A percentile compares a stretch with the other conserved stretches of the same genome.
These are phyloP conservation scores for Scyliorhinus canicula DNA, from an alignment of 2,797 vertebrate genomes.

Conservation along the genomic window DNA sequence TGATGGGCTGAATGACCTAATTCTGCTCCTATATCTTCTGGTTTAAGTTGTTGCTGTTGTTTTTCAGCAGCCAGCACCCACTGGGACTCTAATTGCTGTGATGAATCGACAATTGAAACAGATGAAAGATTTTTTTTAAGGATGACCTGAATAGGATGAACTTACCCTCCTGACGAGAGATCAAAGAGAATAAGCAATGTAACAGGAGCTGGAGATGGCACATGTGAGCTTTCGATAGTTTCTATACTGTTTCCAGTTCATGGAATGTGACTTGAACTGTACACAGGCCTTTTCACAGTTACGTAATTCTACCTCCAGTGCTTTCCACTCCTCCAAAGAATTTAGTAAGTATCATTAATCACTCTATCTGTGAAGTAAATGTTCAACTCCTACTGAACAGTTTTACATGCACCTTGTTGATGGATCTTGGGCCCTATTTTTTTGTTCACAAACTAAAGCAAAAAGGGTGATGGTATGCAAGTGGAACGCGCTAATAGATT, in stretches of 20 bases:
- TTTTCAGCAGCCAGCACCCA: not conserved
- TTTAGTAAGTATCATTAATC: slow-evolving; percentile 20
- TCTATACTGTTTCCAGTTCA: not conserved
- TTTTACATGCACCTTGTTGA: not conserved
- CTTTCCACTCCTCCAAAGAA: not conserved
- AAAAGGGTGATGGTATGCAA: not conserved
- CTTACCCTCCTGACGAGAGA: not conserved
- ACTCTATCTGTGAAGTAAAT: slow-evolving; percentile 22
- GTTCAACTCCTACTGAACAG: not conserved
- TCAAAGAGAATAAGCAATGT: not conserved
- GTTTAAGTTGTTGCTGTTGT: not conserved
- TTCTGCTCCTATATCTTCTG: no score
- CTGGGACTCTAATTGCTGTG: no score
- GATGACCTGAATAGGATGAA: not conserved
- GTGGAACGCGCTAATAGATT: not conserved
- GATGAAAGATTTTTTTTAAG: not conserved
- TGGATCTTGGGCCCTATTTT: not conserved
- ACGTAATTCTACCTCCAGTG: slow-evolving; percentile 14
- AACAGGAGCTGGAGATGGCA: not conserved
- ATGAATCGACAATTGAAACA: not conserved
- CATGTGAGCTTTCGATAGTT: slow-evolving; percentile 25
- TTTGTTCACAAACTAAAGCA: not conserved
- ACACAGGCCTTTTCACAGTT: slow-evolving; percentile 8
- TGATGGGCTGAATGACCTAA: no score
- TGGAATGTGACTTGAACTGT: slow-evolving; percentile 8